Evolutionary conservation across 2,797 vertebrate genomes (phyloP).

Genomic region (Anniella stebbinsi): DNA sequence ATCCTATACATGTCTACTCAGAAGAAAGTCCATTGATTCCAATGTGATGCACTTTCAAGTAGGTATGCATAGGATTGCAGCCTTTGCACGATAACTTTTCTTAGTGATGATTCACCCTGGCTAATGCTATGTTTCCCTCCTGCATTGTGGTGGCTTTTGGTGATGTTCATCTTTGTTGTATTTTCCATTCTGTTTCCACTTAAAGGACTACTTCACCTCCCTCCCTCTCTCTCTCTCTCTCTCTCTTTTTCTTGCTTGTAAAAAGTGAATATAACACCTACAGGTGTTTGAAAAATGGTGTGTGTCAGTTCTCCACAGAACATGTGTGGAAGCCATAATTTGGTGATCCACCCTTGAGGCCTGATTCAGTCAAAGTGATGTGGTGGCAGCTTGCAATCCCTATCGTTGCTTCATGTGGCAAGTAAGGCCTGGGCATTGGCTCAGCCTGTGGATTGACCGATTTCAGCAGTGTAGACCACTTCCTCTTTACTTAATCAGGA

Average conservation of each 20-base stretch:
- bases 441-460: not conserved
- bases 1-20: too few species aligned
- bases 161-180: not conserved
- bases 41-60: too few species aligned
- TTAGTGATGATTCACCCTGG: not conserved
- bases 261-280: not conserved
- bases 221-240: not conserved
- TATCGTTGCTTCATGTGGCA: not conserved
- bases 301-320: too few species aligned
- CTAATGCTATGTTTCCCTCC: not conserved
- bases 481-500: not conserved
- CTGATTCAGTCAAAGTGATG: not conserved
- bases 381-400: not conserved
- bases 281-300: conserved; percentile 1
- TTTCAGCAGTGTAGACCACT: too few species aligned
- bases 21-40: too few species aligned
- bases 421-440: not conserved
- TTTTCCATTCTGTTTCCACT: not conserved
- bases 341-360: not conserved
- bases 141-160: not conserved
- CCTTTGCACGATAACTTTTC: not conserved
- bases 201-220: not conserved
- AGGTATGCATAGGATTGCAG: too few species aligned
- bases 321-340: not conserved
- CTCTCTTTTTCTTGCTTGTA: not conserved